Base-by-base conservation (phyloP, 2,888 invertebrate genomes). In the Acanthococcus lagerstroemiae region DNA sequence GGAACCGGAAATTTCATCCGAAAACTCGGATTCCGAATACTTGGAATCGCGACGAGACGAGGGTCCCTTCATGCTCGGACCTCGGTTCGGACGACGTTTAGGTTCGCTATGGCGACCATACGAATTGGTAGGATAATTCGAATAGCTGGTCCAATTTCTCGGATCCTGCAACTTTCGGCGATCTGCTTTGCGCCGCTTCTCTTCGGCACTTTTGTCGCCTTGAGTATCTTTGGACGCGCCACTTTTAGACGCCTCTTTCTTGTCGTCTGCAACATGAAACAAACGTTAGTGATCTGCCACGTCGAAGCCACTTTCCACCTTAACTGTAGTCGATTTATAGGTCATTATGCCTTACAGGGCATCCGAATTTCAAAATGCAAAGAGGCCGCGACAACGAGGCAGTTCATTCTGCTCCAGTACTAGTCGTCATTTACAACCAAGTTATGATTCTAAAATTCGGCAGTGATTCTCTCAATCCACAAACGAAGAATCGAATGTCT, bases 21-120 rank as follows among this genome's bases (percentile, higher is more conserved):
- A 63, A 25, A 54, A 63, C n/a, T 63, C 63, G 37, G 63, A 63
- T 24, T 63, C 63, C 19, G 63, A 63, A 63, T 54, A 63, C 24
- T 63, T 63, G 9, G 63, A 63, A 17, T 63, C 63, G 6, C 52
- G 44, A 30, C 54, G 63, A 27, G 52, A 54, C 12, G 58, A 25
- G 19, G 24, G 30, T 21, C 60, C 45, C 15, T 50, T 30, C 1
- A 50, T 19, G 1, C n/a, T 19, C 0, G 30, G 21, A 9, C 37
- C 26, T 63, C 63, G 15, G 30, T 52, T 44, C 9, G 52, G 24
- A 6, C 37, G 9, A 52, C 37, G 63, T 30, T 52, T 63, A 3
- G 54, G 54, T 44, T 63, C 54, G 2, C 52, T 17, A 22, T 30
- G 17, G 4, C 50, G 30, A 12, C 37, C 61, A 12, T 63, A 63